Percentiles rank a stretch among this genome's conserved stretches.
Conservation (phyloP, 2,888 invertebrate species). For the Formica aserva region DNA sequence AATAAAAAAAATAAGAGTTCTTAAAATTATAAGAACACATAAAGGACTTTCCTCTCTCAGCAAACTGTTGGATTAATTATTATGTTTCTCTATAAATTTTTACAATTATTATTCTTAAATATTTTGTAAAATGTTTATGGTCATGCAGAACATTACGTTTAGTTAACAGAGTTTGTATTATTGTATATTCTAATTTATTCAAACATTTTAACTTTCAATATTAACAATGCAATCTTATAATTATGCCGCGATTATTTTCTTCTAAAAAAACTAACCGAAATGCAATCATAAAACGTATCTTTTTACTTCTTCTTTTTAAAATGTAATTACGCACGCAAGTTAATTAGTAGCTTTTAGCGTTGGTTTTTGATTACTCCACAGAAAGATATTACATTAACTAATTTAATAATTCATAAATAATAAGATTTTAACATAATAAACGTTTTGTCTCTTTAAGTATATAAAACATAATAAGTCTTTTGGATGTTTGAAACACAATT, state of each 20-base stretch:
- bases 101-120: conserved; percentile 12
- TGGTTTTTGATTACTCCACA: background rate
- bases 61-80: background rate
- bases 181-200: conserved; percentile 26
- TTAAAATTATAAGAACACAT: background rate
- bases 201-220: background rate
- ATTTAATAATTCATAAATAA: conserved; percentile 16
- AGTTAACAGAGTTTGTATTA: background rate
- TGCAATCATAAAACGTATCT: background rate
- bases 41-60: background rate
- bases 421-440: conserved; percentile 14
- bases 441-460: background rate
- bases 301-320: conserved; percentile 1
- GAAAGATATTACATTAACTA: conserved; percentile 20
- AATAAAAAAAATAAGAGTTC: background rate
- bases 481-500: background rate
- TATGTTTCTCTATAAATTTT: conserved; percentile 21
- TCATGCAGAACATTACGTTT: background rate
- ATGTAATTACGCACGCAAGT: background rate
- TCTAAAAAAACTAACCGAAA: conserved; percentile 13
- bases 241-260: background rate
- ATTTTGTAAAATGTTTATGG: background rate
- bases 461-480: background rate
- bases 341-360: background rate
- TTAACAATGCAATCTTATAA: conserved; percentile 12